A percentile compares a stretch with the other conserved stretches of the same genome.
Conservation (phyloP, 2,113 vertebrate species). For the Tetraodon nigroviridis region DNA sequence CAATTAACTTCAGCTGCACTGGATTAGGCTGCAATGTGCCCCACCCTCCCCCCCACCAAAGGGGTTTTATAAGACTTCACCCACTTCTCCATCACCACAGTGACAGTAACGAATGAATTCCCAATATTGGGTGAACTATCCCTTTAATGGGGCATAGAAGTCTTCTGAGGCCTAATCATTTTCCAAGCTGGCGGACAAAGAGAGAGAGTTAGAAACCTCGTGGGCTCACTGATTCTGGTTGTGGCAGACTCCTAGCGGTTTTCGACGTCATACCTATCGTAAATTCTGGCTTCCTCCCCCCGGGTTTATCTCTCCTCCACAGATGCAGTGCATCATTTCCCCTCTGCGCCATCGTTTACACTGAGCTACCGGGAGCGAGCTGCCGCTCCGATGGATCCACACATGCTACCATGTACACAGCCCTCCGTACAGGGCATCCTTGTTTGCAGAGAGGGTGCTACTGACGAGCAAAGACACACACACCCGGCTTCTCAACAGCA, state of each 20-base stretch:
- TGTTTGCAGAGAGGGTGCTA: slow-evolving; percentile 40
- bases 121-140: background rate
- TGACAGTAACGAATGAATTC: no score
- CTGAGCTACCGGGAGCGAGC: no score
- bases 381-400: slow-evolving; percentile 11
- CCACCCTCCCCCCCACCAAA: no score
- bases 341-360: slow-evolving; percentile 13
- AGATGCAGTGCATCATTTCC: slow-evolving; percentile 58
- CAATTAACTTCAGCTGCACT: no score
- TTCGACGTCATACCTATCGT: slow-evolving; percentile 26
- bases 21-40: no score
- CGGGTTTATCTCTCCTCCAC: slow-evolving; percentile 56
- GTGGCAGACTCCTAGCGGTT: background rate
- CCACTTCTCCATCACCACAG: no score
- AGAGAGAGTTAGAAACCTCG: slow-evolving; percentile 35
- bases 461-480: slow-evolving; percentile 19
- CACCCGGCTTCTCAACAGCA: slow-evolving; percentile 14
- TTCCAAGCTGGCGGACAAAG: background rate
- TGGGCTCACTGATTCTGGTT: slow-evolving; percentile 33
- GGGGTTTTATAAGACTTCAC: no score
- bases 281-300: slow-evolving; percentile 44
- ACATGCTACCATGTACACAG: slow-evolving; percentile 18
- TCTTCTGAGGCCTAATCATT: slow-evolving; percentile 28
- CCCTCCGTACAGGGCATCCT: slow-evolving; percentile 26
- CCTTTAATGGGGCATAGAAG: slow-evolving; percentile 24